Evolutionary conservation across 1,140 invertebrate genomes (phyloP), one percentile per base, ranked within the genome.

Genomic region (Sinella curviseta): DNA sequence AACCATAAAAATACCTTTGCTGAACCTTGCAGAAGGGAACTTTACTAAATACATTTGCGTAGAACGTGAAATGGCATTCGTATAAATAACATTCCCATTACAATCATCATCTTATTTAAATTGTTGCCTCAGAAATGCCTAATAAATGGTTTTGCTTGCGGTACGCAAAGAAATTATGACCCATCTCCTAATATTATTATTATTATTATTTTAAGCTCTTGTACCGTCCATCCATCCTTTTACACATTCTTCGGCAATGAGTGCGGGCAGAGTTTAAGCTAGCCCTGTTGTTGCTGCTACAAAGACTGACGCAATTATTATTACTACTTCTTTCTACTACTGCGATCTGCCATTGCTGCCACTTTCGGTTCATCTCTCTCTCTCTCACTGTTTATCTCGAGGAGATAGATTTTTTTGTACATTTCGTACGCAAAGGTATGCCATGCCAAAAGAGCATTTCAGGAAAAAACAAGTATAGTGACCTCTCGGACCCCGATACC

Each of bases 391-490:
- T 14, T 16, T 17, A 60, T 60, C 12, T 60, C 12, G 8, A 60
- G 57, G 12, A 26, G 57, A 3, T 26, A 60, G 4, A n/a, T 60
- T 60, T n/a, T 4, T 60, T 17, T 60, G 57, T 26, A 60, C 24
- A 60, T 60, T 8, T 60, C 57, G 57, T 60, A 70, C 31, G 65
- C 65, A 31, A 24, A 70, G 65, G 26, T 70, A 70, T 70, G 65
- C 65, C 12, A 31, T 70, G 65, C 65, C 28, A 70, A 8, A 31
- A 24, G 8, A 60, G 55, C 14, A 33, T 70, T 70, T 70, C 30
- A 33, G 65, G 65, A 33, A 70, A 70, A 70, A 70, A 70, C 65
- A 70, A 70, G 65, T 70, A 70, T 70, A 70, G 65, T 70, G 65
- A 70, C 65, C 65, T 70, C 65, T 70, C 31, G 31, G 65, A 70